phyloP scores from a whole-genome alignment of 2,888 invertebrate genomes.

The Tetropium fuscum region DNA sequence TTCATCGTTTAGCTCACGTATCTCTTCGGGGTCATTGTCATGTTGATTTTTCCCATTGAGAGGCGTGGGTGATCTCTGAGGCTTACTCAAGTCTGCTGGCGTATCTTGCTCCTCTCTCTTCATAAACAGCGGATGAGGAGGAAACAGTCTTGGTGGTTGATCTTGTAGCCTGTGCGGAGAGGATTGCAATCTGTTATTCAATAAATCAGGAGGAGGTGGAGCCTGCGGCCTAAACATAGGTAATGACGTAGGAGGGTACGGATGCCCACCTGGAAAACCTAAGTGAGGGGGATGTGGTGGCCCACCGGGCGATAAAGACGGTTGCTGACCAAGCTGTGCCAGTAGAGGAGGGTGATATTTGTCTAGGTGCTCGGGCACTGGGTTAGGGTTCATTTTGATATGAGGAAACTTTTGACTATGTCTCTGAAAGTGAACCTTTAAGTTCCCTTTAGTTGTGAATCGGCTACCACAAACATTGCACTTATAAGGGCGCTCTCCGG shows the following conservation, averaged over 20 bases:
- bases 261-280: conserved; percentile 72
- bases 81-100: conserved; percentile 83
- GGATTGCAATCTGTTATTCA: conserved; percentile 74
- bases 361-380: conserved; percentile 96
- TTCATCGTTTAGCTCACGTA: conserved; percentile 41
- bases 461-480: conserved; percentile 99
- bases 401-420: conserved; percentile 95
- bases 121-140: conserved; percentile 76
- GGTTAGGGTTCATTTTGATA: conserved; percentile 97
- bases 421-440: conserved; percentile 99
- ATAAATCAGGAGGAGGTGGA: conserved; percentile 71
- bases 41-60: conserved; percentile 49
- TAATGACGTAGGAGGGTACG: conserved; percentile 72
- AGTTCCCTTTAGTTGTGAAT: conserved; percentile 99
- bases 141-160: conserved; percentile 71
- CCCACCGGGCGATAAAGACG: conserved; percentile 75
- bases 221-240: conserved; percentile 73
- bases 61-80: conserved; percentile 69
- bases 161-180: conserved; percentile 68
- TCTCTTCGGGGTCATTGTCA: conserved; percentile 34
- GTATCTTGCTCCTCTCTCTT: conserved; percentile 80
- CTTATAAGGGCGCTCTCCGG: conserved; percentile 97
- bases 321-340: conserved; percentile 77
- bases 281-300: conserved; percentile 76
- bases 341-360: conserved; percentile 92